Evolutionary conservation across 2,888 invertebrate species (phyloP).

Genomic region (Xylocampa areola): DNA sequence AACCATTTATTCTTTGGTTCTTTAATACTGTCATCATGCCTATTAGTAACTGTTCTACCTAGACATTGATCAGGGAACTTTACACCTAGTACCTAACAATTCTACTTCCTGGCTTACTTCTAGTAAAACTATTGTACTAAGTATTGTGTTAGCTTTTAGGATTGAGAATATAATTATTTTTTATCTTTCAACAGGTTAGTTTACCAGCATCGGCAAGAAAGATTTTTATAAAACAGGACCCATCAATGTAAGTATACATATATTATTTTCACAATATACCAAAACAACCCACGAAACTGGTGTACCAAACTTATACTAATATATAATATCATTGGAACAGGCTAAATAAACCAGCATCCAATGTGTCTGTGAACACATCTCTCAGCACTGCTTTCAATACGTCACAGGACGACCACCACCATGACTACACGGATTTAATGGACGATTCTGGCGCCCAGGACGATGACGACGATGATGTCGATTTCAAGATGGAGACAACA

Average conservation of each 20-base stretch:
- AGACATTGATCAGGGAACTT: too few species aligned
- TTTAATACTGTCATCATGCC: too few species aligned
- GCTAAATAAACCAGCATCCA: constrained; percentile 23
- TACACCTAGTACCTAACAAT: too few species aligned
- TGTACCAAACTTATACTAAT: too few species aligned
- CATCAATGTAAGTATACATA: constrained; percentile 56
- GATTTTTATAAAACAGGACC: constrained; percentile 67
- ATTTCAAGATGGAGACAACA: constrained; percentile 40
- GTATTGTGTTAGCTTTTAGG: too few species aligned
- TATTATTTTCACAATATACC: too few species aligned
- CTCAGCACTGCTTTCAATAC: constrained; percentile 16
- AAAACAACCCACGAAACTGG: too few species aligned
- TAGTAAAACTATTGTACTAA: too few species aligned
- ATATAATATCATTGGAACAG: constrained; percentile 2
- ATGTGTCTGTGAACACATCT: constrained; percentile 20
- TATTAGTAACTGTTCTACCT: too few species aligned
- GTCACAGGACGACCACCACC: constrained; percentile 40
- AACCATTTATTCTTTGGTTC: too few species aligned
- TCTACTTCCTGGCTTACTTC: too few species aligned
- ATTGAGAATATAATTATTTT: not conserved
- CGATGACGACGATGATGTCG: constrained; percentile 59
- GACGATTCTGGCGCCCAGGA: constrained; percentile 63
- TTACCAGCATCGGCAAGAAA: constrained; percentile 71
- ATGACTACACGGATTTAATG: constrained; percentile 61
- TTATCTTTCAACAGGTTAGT: constrained; percentile 58